phyloP scores from a whole-genome alignment of 2,797 vertebrate species.

The Trachurus trachurus region DNA sequence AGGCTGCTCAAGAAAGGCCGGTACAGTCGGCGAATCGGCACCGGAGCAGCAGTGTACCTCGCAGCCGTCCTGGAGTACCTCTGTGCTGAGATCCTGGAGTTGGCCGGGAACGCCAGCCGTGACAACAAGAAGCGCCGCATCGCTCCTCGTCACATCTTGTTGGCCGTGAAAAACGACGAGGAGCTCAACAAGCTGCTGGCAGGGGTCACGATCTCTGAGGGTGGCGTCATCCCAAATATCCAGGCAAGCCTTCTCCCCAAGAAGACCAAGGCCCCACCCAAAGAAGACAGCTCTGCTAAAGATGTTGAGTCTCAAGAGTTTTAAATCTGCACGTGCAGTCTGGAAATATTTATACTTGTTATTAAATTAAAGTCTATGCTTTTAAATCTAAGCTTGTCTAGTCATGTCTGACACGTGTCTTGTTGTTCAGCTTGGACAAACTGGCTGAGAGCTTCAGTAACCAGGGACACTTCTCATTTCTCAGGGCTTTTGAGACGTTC shows the following conservation, averaged over 20 bases:
- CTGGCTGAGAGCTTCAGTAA: too few species aligned
- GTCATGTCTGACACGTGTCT: too few species aligned
- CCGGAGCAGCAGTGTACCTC: conserved; percentile 82
- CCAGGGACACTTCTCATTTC: too few species aligned
- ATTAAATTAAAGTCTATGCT: conserved; percentile 4
- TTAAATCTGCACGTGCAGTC: conserved; percentile 35
- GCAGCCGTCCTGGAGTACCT: conserved; percentile 86
- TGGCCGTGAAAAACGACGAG: conserved; percentile 87
- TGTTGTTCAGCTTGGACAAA: too few species aligned
- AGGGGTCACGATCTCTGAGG: conserved; percentile 83
- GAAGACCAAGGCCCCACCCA: conserved; percentile 61
- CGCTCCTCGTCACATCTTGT: conserved; percentile 84
- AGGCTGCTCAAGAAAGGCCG: conserved; percentile 76
- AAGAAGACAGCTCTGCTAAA: conserved; percentile 48
- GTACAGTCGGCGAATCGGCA: conserved; percentile 74
- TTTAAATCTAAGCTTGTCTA: too few species aligned
- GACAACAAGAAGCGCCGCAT: conserved; percentile 86
- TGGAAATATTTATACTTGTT: background rate
- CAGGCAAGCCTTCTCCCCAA: conserved; percentile 81
- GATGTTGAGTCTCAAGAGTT: conserved; percentile 80
- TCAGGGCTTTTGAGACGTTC: too few species aligned
- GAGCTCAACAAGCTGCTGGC: conserved; percentile 82
- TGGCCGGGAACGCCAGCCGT: conserved; percentile 80
- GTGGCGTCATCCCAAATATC: conserved; percentile 87
- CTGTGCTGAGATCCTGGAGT: conserved; percentile 85